Evolutionary conservation across 2,113 vertebrate genomes (phyloP), one percentile per base, ranked within the genome.

Genomic region (Camelus bactrianus): DNA sequence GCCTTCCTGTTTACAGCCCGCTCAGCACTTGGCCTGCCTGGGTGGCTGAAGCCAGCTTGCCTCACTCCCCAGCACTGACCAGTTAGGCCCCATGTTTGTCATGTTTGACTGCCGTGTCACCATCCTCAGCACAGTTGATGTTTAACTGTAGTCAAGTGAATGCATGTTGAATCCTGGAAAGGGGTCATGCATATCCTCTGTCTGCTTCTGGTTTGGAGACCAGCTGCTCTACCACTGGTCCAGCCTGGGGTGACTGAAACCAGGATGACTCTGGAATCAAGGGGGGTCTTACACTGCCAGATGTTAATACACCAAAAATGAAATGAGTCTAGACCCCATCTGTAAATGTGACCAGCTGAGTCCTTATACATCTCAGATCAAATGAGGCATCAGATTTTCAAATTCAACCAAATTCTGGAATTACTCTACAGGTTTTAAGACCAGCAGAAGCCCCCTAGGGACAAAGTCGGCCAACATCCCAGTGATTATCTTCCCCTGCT

Each of bases 361-460:
- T 72, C n/a, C 64, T 75, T 67, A 64, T 76, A 92, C 85, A 56
- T 73, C 88, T 92, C 35, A 48, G 42, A 77, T 76, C 52, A 89
- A 86, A 95, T 62, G 69, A 87, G 20, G 9, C 20, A 91, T 62
- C 82, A 62, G 60, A 69, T 73, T 83, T 90, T 79, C 62, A 65
- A 80, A 91, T 85, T 32, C n/a, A 65, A 67, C 60, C 38, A 4
- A 62, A 82, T 79, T 82, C 62, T 70, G 83, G 60, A 94, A 46
- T 84, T 95, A 64, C 50, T 79, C 70, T 26, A 26, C 12, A 42
- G 32, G 69, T 73, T 69, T 56, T 70, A 70, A 93, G 46, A 79
- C 24, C 20, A 77, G 46, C 24, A 75, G 91, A 88, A 46, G 24
- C 19, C 11, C 54, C 28, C 38, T 62, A 35, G 17, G 42, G 60